These are phyloP conservation scores for Alectoris magna DNA, from an alignment of 2,797 vertebrate genomes.

Conservation along the genomic window DNA sequence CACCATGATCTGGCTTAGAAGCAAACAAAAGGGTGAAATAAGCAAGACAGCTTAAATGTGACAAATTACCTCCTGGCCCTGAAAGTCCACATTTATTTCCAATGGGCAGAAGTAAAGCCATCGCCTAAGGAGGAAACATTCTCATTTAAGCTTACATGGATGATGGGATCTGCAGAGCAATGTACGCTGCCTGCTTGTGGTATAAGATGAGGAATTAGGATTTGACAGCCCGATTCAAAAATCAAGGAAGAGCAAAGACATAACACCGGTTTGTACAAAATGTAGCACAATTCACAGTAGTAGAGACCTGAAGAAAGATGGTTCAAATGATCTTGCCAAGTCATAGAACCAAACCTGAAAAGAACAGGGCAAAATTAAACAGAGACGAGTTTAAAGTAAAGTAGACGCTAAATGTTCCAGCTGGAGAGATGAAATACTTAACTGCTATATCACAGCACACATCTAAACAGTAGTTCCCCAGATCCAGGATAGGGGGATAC, in stretches of 20 bases:
- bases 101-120: constrained; percentile 47
- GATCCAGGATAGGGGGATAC: background rate
- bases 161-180: constrained; percentile 11
- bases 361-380: constrained; percentile 4
- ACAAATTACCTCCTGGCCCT: constrained; percentile 35
- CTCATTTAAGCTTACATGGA: constrained; percentile 33
- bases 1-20: constrained; percentile 17
- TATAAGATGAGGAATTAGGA: background rate
- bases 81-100: constrained; percentile 50
- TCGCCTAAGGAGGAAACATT: constrained; percentile 38
- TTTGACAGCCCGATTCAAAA: background rate
- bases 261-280: background rate
- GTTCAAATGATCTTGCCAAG: background rate
- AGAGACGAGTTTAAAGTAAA: background rate
- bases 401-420: background rate
- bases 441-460: background rate
- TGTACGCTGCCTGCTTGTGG: background rate
- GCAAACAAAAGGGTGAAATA: constrained; percentile 42
- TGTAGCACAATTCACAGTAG: background rate
- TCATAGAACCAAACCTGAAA: background rate
- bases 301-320: background rate
- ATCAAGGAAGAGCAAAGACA: background rate
- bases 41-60: constrained; percentile 26
- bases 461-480: background rate
- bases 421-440: background rate